Evolutionary conservation across 1,140 invertebrate species (phyloP).

Genomic region (Aphis gossypii): DNA sequence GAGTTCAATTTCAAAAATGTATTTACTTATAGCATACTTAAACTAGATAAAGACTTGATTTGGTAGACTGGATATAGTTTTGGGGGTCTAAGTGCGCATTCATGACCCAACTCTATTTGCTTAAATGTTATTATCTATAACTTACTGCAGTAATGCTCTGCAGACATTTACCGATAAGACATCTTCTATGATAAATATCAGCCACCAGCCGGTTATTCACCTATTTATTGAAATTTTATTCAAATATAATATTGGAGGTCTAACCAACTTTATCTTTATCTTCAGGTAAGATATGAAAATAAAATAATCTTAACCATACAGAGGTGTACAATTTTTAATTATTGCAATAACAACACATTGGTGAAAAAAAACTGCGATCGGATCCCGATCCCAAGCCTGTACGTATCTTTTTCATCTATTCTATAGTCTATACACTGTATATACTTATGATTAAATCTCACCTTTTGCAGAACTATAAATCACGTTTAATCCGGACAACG

Average conservation of each 20-base stretch:
- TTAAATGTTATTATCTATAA: neutral
- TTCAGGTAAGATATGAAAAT: no score
- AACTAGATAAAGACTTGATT: neutral
- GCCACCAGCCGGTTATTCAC: neutral
- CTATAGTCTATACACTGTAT: neutral
- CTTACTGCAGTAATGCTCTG: neutral
- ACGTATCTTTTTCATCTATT: neutral
- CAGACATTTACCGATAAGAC: neutral
- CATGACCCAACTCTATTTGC: neutral
- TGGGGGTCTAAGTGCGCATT: neutral
- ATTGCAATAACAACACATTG: neutral
- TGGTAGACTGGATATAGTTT: neutral
- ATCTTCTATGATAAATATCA: neutral
- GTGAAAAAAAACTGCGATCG: neutral
- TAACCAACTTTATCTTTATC: no score
- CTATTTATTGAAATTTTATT: neutral
- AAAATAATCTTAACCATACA: neutral
- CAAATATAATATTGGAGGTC: neutral
- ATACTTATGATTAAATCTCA: slow-evolving; percentile 3
- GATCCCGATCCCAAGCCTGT: neutral
- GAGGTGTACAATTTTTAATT: neutral
- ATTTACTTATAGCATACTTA: neutral
- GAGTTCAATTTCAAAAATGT: neutral
- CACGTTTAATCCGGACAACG: neutral
- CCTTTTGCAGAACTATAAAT: neutral